Percentiles rank a stretch among this genome's conserved stretches.
Evolutionary conservation across 1,140 invertebrate species (phyloP).

Genomic region (Neodiprion pinetum): DNA sequence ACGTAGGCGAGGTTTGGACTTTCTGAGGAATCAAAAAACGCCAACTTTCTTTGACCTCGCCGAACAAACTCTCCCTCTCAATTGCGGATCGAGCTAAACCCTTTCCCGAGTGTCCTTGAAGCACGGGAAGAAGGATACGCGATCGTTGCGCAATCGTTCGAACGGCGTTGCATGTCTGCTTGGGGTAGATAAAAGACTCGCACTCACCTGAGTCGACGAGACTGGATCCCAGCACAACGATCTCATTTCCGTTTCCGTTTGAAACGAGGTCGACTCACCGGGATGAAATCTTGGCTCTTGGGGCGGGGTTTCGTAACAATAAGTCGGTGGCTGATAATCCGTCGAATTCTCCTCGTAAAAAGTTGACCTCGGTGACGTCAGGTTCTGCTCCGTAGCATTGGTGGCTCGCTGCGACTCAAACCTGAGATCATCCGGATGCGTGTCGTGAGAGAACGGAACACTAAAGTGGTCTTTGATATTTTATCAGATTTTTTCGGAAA

Average conservation of each 20-base stretch:
- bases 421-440: slow-evolving; percentile 28
- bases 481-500: neutral
- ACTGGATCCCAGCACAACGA: slow-evolving; percentile 49
- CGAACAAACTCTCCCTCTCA: neutral
- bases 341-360: slow-evolving; percentile 55
- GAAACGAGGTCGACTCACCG: slow-evolving; percentile 38
- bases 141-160: neutral
- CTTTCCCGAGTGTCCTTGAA: neutral
- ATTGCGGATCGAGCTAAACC: neutral
- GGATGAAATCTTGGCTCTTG: slow-evolving; percentile 51
- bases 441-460: neutral
- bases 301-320: slow-evolving; percentile 56
- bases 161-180: neutral
- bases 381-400: slow-evolving; percentile 35
- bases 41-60: neutral
- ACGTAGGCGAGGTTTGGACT: slow-evolving; percentile 36
- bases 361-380: slow-evolving; percentile 42
- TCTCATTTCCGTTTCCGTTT: slow-evolving; percentile 35
- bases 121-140: neutral
- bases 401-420: slow-evolving; percentile 41
- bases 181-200: neutral
- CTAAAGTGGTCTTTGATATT: too few species aligned
- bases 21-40: neutral
- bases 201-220: slow-evolving; percentile 41
- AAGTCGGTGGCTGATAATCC: slow-evolving; percentile 48